These are phyloP conservation scores for Lycopodina hypogea DNA, from an alignment of 37 sponge, comb jelly and placozoan species.

Conservation along the genomic window DNA sequence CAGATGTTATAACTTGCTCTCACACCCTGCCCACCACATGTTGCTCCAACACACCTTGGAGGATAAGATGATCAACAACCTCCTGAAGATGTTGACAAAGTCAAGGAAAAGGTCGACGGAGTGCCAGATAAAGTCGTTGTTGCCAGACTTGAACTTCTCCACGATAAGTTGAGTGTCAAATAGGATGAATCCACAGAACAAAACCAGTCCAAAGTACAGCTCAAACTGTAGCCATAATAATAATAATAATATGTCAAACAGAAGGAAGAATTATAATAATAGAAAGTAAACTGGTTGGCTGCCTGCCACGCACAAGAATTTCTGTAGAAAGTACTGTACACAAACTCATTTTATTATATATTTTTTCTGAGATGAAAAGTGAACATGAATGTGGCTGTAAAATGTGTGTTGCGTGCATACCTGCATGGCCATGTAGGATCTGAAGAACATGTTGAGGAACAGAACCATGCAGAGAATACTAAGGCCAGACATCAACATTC, in stretches of 20 bases:
- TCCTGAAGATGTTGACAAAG: slow-evolving; percentile 91
- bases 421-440: slow-evolving; percentile 73
- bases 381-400: too few species aligned
- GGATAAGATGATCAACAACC: slow-evolving; percentile 85
- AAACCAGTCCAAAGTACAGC: slow-evolving; percentile 81
- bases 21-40: too few species aligned
- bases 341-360: too few species aligned
- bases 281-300: too few species aligned
- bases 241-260: neutral
- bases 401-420: too few species aligned
- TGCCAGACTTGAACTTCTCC: slow-evolving; percentile 83
- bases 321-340: too few species aligned
- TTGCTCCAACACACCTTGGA: slow-evolving; percentile 88
- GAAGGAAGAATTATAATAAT: too few species aligned
- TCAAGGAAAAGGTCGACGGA: slow-evolving; percentile 96
- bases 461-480: slow-evolving; percentile 55
- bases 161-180: slow-evolving; percentile 97
- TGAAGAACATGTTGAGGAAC: slow-evolving; percentile 78
- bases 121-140: slow-evolving; percentile 92
- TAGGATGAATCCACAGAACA: slow-evolving; percentile 93
- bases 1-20: too few species aligned
- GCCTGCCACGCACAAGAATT: too few species aligned
- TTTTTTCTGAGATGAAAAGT: too few species aligned
- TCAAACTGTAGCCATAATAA: slow-evolving; percentile 75
- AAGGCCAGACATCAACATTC: slow-evolving; percentile 72